Conservation (phyloP, 2,888 invertebrate species). For the Hypsopygia costalis region DNA sequence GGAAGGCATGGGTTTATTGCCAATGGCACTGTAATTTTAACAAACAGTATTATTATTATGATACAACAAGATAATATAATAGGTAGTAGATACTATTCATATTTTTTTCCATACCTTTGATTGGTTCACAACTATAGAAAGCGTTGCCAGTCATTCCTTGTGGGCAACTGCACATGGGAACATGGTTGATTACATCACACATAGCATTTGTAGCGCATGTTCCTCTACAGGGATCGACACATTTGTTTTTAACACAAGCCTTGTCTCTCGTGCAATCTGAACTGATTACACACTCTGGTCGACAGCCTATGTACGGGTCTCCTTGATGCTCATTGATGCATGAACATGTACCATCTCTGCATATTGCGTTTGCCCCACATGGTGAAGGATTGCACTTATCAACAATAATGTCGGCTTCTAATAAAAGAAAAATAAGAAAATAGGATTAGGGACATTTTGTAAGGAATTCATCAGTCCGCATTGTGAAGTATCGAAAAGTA, state of each 20-base stretch:
- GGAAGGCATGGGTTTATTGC: constrained; percentile 84
- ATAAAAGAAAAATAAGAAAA: background rate
- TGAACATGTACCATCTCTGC: constrained; percentile 79
- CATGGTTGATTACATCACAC: constrained; percentile 86
- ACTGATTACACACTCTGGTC: constrained; percentile 86
- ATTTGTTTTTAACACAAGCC: constrained; percentile 85
- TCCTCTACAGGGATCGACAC: constrained; percentile 84
- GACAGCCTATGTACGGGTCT: constrained; percentile 84
- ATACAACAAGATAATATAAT: background rate
- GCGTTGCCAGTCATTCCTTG: constrained; percentile 85
- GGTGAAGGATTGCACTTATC: constrained; percentile 83
- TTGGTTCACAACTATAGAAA: constrained; percentile 81
- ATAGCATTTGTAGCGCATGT: constrained; percentile 86
- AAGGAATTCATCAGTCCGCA: too few species aligned
- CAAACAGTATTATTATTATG: constrained; percentile 6
- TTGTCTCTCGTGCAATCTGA: constrained; percentile 83
- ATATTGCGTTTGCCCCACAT: constrained; percentile 83
- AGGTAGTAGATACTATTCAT: too few species aligned
- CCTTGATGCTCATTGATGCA: constrained; percentile 83
- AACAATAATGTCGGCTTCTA: constrained; percentile 41
- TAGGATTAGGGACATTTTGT: too few species aligned
- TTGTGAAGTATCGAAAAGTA: too few species aligned
- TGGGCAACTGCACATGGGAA: constrained; percentile 86
- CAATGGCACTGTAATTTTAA: constrained; percentile 46
- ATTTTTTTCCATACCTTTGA: constrained; percentile 50